Evolutionary conservation across 2,797 vertebrate species (phyloP).

Genomic region (Myotis myotis): DNA sequence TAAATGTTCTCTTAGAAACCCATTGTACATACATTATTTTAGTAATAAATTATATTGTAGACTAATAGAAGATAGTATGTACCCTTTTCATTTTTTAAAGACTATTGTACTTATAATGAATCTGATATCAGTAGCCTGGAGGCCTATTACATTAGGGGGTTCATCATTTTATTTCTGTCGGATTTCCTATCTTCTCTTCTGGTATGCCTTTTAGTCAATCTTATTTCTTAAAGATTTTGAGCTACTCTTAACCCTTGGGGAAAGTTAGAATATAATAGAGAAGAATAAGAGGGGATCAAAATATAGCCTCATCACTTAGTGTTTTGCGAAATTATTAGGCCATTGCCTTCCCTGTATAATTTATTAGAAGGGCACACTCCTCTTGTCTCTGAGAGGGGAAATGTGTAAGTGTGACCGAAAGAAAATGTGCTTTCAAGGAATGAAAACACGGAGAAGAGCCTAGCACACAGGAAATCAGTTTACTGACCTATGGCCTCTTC

Average conservation of each 20-base stretch:
- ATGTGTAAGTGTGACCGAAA: neutral
- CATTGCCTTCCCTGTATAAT: neutral
- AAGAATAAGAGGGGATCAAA: constrained; percentile 4
- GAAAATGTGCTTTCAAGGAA: neutral
- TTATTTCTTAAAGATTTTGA: constrained; percentile 55
- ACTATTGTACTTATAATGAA: neutral
- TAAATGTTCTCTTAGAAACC: neutral
- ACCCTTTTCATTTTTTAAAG: constrained; percentile 37
- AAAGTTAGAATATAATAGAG: constrained; percentile 11
- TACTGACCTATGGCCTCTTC: neutral
- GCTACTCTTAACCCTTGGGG: constrained; percentile 53
- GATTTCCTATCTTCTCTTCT: neutral
- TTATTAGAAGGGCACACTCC: neutral
- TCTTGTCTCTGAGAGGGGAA: neutral
- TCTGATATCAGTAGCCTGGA: constrained; percentile 33
- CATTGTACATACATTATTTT: neutral
- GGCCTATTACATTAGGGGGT: neutral
- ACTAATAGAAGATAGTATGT: neutral
- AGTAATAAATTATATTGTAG: neutral
- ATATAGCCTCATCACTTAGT: neutral
- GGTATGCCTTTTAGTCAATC: neutral
- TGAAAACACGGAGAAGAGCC: neutral
- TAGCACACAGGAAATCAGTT: neutral
- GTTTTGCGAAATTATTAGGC: constrained; percentile 6
- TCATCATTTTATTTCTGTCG: constrained; percentile 53